Base-by-base conservation (phyloP, 2,113 vertebrate genomes). In the Anolis carolinensis region DNA sequence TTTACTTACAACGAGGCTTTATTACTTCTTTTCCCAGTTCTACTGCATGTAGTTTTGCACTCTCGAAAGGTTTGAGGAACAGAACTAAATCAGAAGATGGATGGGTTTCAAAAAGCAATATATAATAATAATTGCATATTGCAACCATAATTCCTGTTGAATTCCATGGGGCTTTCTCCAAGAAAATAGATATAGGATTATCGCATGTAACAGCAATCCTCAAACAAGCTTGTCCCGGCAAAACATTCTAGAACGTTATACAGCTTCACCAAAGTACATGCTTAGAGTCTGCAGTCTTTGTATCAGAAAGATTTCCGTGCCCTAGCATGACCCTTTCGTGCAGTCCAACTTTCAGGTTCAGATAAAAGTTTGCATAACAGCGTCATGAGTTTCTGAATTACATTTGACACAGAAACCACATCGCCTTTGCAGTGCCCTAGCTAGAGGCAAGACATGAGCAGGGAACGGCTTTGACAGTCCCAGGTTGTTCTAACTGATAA, bases 81-180 rank as follows among this genome's bases (percentile, higher is more conserved):
- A 36, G 74, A 79, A 27, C n/a, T 36, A 23, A 70, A 48, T 76
- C 4, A 0, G 9, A 1, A 27, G 74, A 50, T 77, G 73, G 13
- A 8, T 27, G 10, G 79, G 44, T 23, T 62, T 32, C 79, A 63
- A 68, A 18, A 79, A 36, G 18, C 25, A 1, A 70, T 44, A 8
- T 0, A 68, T 30, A 0, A 0, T 21, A 0, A 1, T 21, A 80
- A 0, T 16, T 23, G 7, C 8, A n/a, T 8, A 59, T 77, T 65
- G 13, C n/a, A n/a, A 39, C 27, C 16, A 7, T 39, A 79, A 79
- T 79, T 79, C 1, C 0, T 36, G 23, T 39, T 34, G 55, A 36
- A 39, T 81, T 44, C 30, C 39, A 48, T n/a, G 63, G 7, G 16
- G 14, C 14, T 30, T 10, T 11, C 63, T 67, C 74, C 50, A 30